Conservation (phyloP, 2,113 vertebrate species). For the Monopterus albus region DNA sequence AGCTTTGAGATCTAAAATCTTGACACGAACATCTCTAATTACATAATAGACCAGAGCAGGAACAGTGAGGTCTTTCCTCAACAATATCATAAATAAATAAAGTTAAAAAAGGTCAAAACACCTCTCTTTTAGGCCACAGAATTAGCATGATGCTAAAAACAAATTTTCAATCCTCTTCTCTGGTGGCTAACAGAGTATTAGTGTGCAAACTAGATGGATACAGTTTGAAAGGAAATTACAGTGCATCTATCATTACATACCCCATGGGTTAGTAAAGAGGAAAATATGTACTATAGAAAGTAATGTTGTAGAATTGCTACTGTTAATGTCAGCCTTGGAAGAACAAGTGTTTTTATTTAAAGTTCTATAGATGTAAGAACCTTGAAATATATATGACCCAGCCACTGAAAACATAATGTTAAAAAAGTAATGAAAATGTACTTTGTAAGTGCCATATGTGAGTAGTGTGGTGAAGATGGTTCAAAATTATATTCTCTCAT, state of each 20-base stretch:
- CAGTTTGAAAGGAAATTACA: conserved; percentile 1
- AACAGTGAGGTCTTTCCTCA: conserved; percentile 20
- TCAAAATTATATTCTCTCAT: not conserved
- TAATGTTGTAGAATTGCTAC: not conserved
- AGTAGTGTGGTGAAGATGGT: not conserved
- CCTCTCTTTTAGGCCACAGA: not conserved
- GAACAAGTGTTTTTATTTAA: not conserved
- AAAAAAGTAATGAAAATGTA: not conserved
- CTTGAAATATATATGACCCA: not conserved
- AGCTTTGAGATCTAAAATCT: conserved; percentile 53
- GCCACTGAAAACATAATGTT: not conserved
- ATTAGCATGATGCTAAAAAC: conserved; percentile 37
- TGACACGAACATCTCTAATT: conserved; percentile 36
- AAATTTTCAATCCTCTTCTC: conserved; percentile 15
- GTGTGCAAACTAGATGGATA: not conserved
- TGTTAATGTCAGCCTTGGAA: not conserved
- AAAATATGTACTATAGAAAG: not conserved
- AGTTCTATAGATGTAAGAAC: not conserved
- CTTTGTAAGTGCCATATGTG: not conserved
- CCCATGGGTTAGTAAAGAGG: not conserved
- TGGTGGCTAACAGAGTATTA: not conserved
- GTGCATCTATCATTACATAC: not conserved
- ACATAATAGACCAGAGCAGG: conserved; percentile 1
- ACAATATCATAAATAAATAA: conserved; percentile 35
- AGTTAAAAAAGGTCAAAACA: not conserved